These are phyloP conservation scores for Chironomus tepperi DNA, from an alignment of 1,140 invertebrate species.

Conservation along the genomic window DNA sequence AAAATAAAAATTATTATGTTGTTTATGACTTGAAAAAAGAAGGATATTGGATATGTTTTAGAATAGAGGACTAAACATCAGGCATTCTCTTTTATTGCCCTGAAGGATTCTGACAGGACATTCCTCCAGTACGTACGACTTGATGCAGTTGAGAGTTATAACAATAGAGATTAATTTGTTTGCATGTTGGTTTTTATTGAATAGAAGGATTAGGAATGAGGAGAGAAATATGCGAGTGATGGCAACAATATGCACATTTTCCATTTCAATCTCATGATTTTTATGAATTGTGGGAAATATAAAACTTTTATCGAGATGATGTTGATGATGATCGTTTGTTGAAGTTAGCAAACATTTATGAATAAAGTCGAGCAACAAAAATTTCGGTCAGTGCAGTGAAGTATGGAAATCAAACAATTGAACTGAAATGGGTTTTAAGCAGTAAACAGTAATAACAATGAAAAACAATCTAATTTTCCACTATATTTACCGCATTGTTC, in stretches of 20 bases:
- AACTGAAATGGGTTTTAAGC: conserved; percentile 1
- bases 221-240: neutral
- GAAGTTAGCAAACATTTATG: neutral
- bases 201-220: conserved; percentile 22
- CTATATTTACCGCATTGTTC: conserved; percentile 21
- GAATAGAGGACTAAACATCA: neutral
- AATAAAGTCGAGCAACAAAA: neutral
- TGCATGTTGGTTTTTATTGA: conserved; percentile 15
- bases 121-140: neutral
- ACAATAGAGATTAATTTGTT: conserved; percentile 23
- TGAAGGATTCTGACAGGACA: neutral
- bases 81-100: neutral
- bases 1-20: conserved; percentile 16
- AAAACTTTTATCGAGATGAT: too few relatives aligned
- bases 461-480: conserved; percentile 23
- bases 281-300: neutral
- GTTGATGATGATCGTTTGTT: neutral
- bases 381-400: neutral
- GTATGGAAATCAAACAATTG: conserved; percentile 8
- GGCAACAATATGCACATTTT: conserved; percentile 22
- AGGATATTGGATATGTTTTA: conserved; percentile 14
- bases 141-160: neutral
- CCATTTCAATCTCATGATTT: neutral
- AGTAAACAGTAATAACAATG: conserved; percentile 21
- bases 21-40: conserved; percentile 18